Evolutionary conservation across 2,797 vertebrate genomes (phyloP), one percentile per base, ranked within the genome.

Genomic region (Tenualosa ilisha): DNA sequence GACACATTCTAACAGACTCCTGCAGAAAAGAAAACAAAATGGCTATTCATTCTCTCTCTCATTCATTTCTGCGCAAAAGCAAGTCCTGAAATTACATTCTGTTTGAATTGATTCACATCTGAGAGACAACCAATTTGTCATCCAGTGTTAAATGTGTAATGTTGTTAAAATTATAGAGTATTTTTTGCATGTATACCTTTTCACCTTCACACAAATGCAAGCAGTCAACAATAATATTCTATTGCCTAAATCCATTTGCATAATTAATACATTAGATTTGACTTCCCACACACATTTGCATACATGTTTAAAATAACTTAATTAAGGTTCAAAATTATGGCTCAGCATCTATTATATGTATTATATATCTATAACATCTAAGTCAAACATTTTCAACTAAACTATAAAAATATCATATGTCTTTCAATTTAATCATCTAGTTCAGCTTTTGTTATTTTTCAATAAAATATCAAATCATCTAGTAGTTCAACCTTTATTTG

Each of bases 1-100:
- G 84, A 85, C 84, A 83, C 72, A 79, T 84, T 75, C 81, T 37
- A 22, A 75, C 81, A 85, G 26, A 50, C n/a, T 43, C 43, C 40
- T 13, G 20, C 8, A 65, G 72, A 43, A 81, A 83, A 81, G 22
- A 20, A 79, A 82, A 81, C 81, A 83, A 81, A 87, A 61, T 86
- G 79, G 82, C 50, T 82, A 56, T 43, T 79, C 72, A 79, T 79
- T 43, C 72, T 46, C 22, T 75, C 12, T 4, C 1, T 43, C 31
- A 20, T 75, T 75, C 17, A 75, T 75, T 79, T 79, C 72, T 46
- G 72, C 22, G 17, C 72, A 8, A 22, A 46, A 79, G 40, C 72
- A 79, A 79, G 40, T 20, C 17, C 40, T 43, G 72, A 79, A 79
- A 79, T 79, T 46, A 43, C 72, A 79, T 79, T 46, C 72, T 22